These are phyloP conservation scores for Meda fulgida DNA, from an alignment of 2,797 vertebrate species.

Conservation along the genomic window DNA sequence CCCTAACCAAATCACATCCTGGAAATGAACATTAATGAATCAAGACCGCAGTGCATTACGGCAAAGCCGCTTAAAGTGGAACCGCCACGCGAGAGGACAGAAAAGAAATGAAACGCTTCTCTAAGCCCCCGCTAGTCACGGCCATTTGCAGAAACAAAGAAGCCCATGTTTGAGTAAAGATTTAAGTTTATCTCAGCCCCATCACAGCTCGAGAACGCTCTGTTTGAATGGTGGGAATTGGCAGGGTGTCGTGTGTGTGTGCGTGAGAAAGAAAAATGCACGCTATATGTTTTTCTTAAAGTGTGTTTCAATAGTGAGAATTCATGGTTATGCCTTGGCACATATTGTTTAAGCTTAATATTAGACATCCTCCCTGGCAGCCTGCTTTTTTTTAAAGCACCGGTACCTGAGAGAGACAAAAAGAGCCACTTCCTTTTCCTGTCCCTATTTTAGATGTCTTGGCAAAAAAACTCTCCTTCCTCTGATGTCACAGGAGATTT, in stretches of 20 bases:
- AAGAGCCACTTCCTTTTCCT: conserved; percentile 55
- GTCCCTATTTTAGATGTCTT: conserved; percentile 35
- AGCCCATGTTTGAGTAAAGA: conserved; percentile 60
- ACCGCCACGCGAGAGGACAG: conserved; percentile 68
- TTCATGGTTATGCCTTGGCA: conserved; percentile 16
- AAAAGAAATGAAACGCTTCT: conserved; percentile 67
- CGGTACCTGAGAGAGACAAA: conserved; percentile 53
- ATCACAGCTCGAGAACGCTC: conserved; percentile 17
- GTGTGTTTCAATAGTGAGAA: conserved; percentile 38
- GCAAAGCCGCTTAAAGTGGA: conserved; percentile 68
- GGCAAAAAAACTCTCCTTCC: conserved; percentile 49
- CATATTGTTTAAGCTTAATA: conserved; percentile 40
- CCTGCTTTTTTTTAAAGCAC: conserved; percentile 45
- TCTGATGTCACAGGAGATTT: conserved; percentile 57
- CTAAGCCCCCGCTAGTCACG: conserved; percentile 66
- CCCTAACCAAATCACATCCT: conserved; percentile 74
- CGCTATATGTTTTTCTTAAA: conserved; percentile 10
- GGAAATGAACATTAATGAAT: conserved; percentile 72
- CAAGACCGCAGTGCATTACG: conserved; percentile 58
- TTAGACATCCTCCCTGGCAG: conserved; percentile 54
- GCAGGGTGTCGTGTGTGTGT: conserved; percentile 31
- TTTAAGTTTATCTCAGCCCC: conserved; percentile 54
- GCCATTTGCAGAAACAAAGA: conserved; percentile 68
- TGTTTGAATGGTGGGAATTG: conserved; percentile 50
- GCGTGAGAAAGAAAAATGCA: conserved; percentile 37